phyloP scores from a whole-genome alignment of 1,140 invertebrate genomes.

The Papilio dardanus region DNA sequence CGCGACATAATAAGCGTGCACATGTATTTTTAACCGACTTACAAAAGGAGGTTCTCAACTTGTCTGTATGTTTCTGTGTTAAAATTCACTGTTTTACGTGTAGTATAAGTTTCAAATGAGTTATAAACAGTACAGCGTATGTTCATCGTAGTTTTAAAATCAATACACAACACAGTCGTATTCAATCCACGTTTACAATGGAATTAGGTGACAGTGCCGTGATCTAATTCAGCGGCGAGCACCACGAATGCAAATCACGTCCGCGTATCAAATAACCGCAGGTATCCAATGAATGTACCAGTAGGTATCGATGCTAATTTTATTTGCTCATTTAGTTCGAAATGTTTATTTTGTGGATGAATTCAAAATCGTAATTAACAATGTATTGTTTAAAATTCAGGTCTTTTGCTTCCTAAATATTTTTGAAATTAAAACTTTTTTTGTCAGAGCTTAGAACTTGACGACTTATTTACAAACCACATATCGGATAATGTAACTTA shows the following conservation, averaged over 20 bases:
- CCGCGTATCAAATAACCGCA: constrained; percentile 23
- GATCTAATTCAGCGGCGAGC: constrained; percentile 29
- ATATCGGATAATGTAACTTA: no score
- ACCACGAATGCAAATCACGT: constrained; percentile 33
- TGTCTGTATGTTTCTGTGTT: no score
- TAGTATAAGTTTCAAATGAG: neutral
- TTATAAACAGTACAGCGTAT: neutral
- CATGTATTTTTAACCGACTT: no score
- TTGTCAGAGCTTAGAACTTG: no score
- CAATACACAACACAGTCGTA: constrained; percentile 18
- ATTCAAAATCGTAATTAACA: constrained; percentile 7
- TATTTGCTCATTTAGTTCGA: constrained; percentile 18
- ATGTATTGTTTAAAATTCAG: neutral
- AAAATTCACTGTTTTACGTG: neutral
- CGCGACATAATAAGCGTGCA: no score
- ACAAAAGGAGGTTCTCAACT: no score
- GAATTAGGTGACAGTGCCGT: constrained; percentile 35
- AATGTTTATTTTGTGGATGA: neutral
- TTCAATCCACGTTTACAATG: constrained; percentile 38
- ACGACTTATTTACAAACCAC: no score
- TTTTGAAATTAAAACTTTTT: neutral
- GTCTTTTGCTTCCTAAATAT: neutral
- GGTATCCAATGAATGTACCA: constrained; percentile 8
- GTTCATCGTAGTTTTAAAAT: constrained; percentile 24
- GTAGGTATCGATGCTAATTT: constrained; percentile 11